Base-by-base conservation (phyloP, 2,797 vertebrate genomes). In the Alfaro cultratus region DNA sequence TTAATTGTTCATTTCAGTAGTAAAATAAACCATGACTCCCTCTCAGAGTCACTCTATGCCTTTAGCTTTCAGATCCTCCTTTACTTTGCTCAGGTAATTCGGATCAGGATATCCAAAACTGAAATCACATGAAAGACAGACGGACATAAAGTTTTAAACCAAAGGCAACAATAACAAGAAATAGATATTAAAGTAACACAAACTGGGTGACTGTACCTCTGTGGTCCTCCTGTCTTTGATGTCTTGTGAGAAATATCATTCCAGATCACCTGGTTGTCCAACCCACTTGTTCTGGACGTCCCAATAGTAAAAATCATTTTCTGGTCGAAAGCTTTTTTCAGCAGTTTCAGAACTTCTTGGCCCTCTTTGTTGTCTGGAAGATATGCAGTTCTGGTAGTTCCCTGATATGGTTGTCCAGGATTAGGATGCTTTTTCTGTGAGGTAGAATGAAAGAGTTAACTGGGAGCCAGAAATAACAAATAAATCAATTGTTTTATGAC, bases 181-280 rank as follows among this genome's bases (percentile, higher is more conserved):
- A 64, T 15, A 9, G 7, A 64, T 3, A 36, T 57, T 5, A 64
- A 4, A 1, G 3, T 9, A 64, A 8, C 62, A 64, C 16, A 64
- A 39, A 39, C 34, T 67, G 3, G 5, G 62, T 18, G 8, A 23
- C 34, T 21, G 16, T 21, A 39, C 62, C 34, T 39, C 34, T 67
- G 15, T 39, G 62, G 62, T 67, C 62, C 34, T 67, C 34, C 62
- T 0, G 0, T 0, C 0, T 0, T 86, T 75, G 2, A 91, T 71
- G 97, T 98, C 88, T 98, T 98, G 94, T 98, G 97, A 89, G 97
- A 96, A 91, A 98, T 97, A 84, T 97, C 97, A 1, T 97, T 98
- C 97, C 97, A 99, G 80, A 94, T 97, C 89, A 98, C 97, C 67
- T 90, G 84, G 73, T 97, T 83, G 0, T 94, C 92, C 36, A 3